Conservation (phyloP, 1,140 invertebrate species). For the Hylyphantes graminicola region DNA sequence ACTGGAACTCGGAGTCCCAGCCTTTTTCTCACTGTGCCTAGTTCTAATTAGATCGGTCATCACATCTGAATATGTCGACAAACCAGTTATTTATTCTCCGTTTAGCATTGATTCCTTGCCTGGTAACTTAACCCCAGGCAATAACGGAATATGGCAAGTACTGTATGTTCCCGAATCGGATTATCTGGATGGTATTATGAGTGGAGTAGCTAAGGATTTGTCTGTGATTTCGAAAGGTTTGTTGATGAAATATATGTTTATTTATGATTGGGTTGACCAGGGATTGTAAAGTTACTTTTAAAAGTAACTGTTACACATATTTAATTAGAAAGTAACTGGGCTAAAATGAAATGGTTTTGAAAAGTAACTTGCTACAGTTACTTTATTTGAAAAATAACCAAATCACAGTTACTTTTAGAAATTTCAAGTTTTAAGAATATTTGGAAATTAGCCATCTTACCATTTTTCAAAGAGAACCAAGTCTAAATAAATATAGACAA, state of each 20-base stretch:
- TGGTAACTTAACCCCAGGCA: constrained; percentile 62
- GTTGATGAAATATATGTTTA: not conserved
- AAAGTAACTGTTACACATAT: too few relatives aligned
- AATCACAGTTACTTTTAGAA: too few relatives aligned
- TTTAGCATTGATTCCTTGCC: constrained; percentile 66
- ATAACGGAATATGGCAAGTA: constrained; percentile 40
- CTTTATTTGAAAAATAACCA: too few relatives aligned
- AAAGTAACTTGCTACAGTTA: too few relatives aligned
- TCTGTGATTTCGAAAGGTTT: constrained; percentile 6
- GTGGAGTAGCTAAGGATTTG: constrained; percentile 44
- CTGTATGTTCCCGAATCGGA: constrained; percentile 64
- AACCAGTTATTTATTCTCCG: constrained; percentile 70
- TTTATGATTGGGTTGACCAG: not conserved
- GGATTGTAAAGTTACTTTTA: too few relatives aligned
- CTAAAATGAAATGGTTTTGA: too few relatives aligned
- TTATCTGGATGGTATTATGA: constrained; percentile 63
- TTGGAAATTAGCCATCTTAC: too few relatives aligned
- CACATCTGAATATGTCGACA: constrained; percentile 64
- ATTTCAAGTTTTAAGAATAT: too few relatives aligned
- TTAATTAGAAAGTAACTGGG: too few relatives aligned
- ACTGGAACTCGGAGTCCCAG: constrained; percentile 76
- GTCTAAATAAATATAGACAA: too few relatives aligned
- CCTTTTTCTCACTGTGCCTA: constrained; percentile 78
- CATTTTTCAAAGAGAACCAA: too few relatives aligned
- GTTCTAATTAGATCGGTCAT: constrained; percentile 71